These are phyloP conservation scores for Anarsia innoxiella DNA, from an alignment of 2,888 invertebrate species.

Conservation along the genomic window DNA sequence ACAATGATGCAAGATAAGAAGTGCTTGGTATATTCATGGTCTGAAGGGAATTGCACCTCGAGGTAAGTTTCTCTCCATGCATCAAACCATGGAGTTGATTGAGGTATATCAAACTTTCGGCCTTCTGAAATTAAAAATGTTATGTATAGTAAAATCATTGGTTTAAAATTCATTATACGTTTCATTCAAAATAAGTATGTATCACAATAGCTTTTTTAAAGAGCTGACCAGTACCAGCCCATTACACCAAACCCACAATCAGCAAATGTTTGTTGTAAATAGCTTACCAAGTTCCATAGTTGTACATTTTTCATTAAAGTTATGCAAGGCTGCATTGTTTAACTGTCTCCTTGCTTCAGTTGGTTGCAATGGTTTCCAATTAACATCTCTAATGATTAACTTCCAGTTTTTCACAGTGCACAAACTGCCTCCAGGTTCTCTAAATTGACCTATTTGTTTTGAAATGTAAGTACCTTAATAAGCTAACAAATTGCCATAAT, in stretches of 20 bases:
- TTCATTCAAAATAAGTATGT: too few relatives aligned
- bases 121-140: constrained; percentile 50
- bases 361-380: constrained; percentile 86
- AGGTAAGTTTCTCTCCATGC: constrained; percentile 95
- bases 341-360: constrained; percentile 88
- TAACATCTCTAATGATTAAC: constrained; percentile 87
- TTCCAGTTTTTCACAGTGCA: constrained; percentile 85
- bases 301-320: constrained; percentile 70
- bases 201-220: too few relatives aligned
- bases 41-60: constrained; percentile 89
- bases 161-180: too few relatives aligned
- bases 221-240: too few relatives aligned
- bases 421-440: constrained; percentile 85
- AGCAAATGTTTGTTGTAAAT: too few relatives aligned
- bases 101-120: constrained; percentile 80
- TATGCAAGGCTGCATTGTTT: constrained; percentile 85
- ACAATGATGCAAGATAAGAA: constrained; percentile 88
- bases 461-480: too few relatives aligned
- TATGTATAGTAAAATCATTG: background rate
- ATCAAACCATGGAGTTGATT: constrained; percentile 95
- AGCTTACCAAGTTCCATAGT: constrained; percentile 70
- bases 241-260: too few relatives aligned
- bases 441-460: constrained; percentile 86
- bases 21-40: constrained; percentile 97
- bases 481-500: too few relatives aligned